Evolutionary conservation across 2,113 vertebrate species (phyloP).

Genomic region (Beaufortia kweichowensis): DNA sequence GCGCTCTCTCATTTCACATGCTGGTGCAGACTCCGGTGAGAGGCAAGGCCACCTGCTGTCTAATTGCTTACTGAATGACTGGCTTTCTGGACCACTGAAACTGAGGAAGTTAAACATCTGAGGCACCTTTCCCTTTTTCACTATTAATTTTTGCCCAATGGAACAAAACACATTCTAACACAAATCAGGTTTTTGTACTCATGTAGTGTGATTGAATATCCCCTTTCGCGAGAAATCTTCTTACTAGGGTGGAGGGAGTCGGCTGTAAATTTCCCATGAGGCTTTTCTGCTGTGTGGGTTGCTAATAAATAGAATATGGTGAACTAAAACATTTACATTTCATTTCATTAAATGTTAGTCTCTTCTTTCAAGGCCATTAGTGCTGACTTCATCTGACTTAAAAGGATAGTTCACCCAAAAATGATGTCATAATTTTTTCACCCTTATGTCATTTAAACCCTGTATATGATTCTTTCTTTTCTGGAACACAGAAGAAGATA

Average conservation of each 20-base stretch:
- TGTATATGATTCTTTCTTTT: no score
- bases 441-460: no score
- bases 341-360: constrained; percentile 1
- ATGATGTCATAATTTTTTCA: no score
- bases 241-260: background rate
- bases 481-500: no score
- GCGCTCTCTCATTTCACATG: constrained; percentile 53
- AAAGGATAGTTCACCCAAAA: no score
- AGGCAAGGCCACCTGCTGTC: constrained; percentile 63
- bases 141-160: constrained; percentile 43
- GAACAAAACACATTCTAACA: constrained; percentile 49
- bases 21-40: constrained; percentile 59
- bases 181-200: constrained; percentile 1
- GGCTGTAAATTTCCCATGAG: constrained; percentile 22
- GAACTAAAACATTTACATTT: constrained; percentile 6
- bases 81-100: constrained; percentile 56
- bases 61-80: constrained; percentile 65
- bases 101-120: constrained; percentile 56
- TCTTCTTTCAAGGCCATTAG: constrained; percentile 20
- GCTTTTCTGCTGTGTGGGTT: background rate
- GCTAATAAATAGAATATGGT: constrained; percentile 28
- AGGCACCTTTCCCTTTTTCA: constrained; percentile 48
- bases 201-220: constrained; percentile 19
- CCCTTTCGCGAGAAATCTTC: constrained; percentile 25
- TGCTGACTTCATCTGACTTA: background rate